Evolutionary conservation across 2,888 invertebrate species (phyloP), one percentile per base, ranked within the genome.

Genomic region (Plagodis dolabraria): DNA sequence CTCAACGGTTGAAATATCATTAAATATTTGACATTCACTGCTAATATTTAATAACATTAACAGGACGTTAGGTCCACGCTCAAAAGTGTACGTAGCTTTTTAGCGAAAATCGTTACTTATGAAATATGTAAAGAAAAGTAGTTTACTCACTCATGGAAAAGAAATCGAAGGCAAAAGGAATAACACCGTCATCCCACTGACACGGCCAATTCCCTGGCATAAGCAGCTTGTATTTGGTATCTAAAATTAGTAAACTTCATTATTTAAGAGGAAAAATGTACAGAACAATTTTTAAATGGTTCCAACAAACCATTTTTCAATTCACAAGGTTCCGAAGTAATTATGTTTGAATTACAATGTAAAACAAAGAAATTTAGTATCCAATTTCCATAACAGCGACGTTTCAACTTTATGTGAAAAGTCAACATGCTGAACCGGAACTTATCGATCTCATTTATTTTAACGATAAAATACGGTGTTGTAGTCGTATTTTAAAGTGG

Each of bases 111-210:
- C n/a, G n/a, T n/a, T n/a, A n/a, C n/a, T n/a, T n/a, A n/a, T n/a
- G n/a, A n/a, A n/a, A n/a, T n/a, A n/a, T n/a, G n/a, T n/a, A n/a
- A n/a, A n/a, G n/a, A n/a, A n/a, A n/a, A n/a, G n/a, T n/a, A 51
- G 33, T 42, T 40, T 60, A 82, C 87, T 83, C 68, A 89, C 89
- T 79, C 50, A 77, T 62, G 11, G 83, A 72, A 69, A 76, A 89
- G 65, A 82, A 85, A 74, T 89, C 82, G 48, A 77, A 85, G 8
- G 72, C 76, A 47, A 73, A 87, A 6, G 86, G 87, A 66, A 89
- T 83, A 8, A 49, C 63, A 0, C 86, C 86, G 0, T 68, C 57
- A 33, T 58, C 74, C 87, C 88, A 89, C 0, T 77, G 63, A 57
- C 76, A 75, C 2, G 86, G 87, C 86, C 87, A 89, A 64, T 75